phyloP scores from a whole-genome alignment of 2,888 invertebrate genomes.

The Hypolimnas misippus region DNA sequence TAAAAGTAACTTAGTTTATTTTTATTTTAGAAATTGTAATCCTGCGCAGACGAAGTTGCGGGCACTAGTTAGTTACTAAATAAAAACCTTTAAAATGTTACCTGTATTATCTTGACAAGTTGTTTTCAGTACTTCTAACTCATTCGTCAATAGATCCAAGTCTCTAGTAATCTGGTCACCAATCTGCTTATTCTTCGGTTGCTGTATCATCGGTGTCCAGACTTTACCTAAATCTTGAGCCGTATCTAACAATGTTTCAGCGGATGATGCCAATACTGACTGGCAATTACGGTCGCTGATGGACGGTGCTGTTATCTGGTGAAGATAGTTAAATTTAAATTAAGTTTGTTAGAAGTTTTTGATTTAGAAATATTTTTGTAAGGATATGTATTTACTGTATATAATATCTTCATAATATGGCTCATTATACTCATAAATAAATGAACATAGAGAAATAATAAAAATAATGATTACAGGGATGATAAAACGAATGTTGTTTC shows the following conservation, averaged over 20 bases:
- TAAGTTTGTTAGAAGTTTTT: too few relatives aligned
- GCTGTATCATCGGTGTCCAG: slow-evolving; percentile 42
- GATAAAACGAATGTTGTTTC: too few relatives aligned
- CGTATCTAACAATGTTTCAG: slow-evolving; percentile 43
- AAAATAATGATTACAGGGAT: too few relatives aligned
- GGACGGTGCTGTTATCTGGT: slow-evolving; percentile 53
- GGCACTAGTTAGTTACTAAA: too few relatives aligned
- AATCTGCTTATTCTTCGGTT: slow-evolving; percentile 39
- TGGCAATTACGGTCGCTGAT: slow-evolving; percentile 52
- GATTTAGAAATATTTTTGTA: too few relatives aligned
- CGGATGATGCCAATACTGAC: slow-evolving; percentile 47
- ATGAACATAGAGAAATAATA: too few relatives aligned
- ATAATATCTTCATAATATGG: too few relatives aligned
- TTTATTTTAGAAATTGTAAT: too few relatives aligned
- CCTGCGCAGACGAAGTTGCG: too few relatives aligned
- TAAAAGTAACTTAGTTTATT: too few relatives aligned
- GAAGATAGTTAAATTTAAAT: too few relatives aligned
- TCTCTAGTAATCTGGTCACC: slow-evolving; percentile 45
- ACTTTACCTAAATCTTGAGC: slow-evolving; percentile 43
- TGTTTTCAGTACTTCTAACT: slow-evolving; percentile 40
- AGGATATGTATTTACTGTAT: not conserved
- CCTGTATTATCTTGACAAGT: slow-evolving; percentile 38
- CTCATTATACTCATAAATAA: too few relatives aligned
- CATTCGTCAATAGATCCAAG: slow-evolving; percentile 39
- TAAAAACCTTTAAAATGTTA: slow-evolving; percentile 15